Conservation (phyloP, 2,113 vertebrate genomes). For the Tachysurus fulvidraco region DNA sequence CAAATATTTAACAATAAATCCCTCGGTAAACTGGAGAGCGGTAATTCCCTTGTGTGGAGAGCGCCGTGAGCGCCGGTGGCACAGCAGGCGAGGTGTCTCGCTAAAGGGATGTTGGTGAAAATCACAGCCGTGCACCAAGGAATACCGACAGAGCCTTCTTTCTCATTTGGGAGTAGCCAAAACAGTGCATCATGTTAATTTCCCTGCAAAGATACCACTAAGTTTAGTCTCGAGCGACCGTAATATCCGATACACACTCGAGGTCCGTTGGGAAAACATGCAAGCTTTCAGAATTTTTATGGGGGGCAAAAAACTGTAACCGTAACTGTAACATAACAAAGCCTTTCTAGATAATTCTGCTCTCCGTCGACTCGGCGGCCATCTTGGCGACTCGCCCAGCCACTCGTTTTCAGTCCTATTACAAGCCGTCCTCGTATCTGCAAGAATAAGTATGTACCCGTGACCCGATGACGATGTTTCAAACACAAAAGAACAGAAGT, state of each 20-base stretch:
- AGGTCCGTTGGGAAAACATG: background rate
- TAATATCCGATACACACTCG: background rate
- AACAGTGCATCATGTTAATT: background rate
- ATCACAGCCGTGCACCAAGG: conserved; percentile 10
- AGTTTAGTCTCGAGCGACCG: background rate
- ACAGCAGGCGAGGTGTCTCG: background rate
- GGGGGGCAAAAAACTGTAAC: background rate
- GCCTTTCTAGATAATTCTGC: background rate
- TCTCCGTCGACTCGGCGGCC: background rate
- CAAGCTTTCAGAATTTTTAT: background rate
- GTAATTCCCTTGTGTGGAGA: background rate
- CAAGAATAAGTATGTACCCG: background rate
- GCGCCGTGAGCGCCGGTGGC: background rate
- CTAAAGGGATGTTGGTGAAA: conserved; percentile 18
- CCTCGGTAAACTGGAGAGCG: conserved; percentile 6
- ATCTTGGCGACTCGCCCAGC: background rate
- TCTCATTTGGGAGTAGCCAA: background rate
- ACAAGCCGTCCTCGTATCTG: conserved; percentile 1
- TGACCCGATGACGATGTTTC: background rate
- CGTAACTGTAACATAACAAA: background rate
- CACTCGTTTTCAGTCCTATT: background rate
- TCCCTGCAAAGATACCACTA: background rate
- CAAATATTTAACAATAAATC: conserved; percentile 33
- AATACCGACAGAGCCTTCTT: background rate
- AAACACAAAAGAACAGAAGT: no score